Evolutionary conservation across 2,797 vertebrate genomes (phyloP).

Genomic region (Chelmon rostratus): DNA sequence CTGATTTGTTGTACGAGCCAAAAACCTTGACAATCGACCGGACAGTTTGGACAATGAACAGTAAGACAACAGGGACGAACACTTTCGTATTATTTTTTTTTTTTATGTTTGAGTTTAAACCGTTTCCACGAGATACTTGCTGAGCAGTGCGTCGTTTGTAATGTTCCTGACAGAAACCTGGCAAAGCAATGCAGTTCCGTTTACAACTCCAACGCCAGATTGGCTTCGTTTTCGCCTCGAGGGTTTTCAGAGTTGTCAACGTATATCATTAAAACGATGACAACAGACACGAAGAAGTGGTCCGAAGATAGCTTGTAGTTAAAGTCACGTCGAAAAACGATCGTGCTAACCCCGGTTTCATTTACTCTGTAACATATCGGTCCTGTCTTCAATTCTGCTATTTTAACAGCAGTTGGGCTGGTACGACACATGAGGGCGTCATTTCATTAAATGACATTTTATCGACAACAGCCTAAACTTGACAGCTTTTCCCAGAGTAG

Average conservation of each 20-base stretch:
- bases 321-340: no score
- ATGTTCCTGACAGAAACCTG: conserved; percentile 17
- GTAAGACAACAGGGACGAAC: rapidly evolving
- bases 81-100: no score
- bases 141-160: conserved; percentile 12
- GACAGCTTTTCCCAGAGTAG: no score
- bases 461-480: neutral
- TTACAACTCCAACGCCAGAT: neutral
- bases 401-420: neutral
- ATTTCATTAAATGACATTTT: conserved; percentile 8
- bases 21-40: rapidly evolving
- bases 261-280: neutral
- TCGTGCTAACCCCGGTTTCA: neutral
- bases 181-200: conserved; percentile 20
- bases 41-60: rapidly evolving
- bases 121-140: rapidly evolving
- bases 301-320: rapidly evolving
- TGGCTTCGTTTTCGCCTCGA: rapidly evolving
- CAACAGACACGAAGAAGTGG: rapidly evolving
- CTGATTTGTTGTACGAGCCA: neutral
- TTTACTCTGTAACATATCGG: neutral
- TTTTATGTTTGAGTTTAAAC: no score
- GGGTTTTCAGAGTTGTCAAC: rapidly evolving
- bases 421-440: conserved; percentile 28
- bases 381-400: rapidly evolving